phyloP scores from a whole-genome alignment of 1,140 invertebrate genomes.

The Arion vulgaris region DNA sequence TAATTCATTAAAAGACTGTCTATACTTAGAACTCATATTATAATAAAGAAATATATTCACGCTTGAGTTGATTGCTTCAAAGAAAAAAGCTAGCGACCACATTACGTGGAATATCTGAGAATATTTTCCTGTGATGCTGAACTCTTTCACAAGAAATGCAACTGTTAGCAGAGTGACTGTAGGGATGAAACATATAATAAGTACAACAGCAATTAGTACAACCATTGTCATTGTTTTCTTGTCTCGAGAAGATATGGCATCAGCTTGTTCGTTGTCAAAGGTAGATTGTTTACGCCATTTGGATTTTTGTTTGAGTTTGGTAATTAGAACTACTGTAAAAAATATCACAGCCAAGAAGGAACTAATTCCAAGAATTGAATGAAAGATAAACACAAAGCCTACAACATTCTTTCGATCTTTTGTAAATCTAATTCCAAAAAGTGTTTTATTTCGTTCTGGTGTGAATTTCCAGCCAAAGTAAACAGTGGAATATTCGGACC shows the following conservation, averaged over 20 bases:
- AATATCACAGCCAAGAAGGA: not conserved
- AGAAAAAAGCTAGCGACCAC: not conserved
- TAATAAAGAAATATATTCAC: not conserved
- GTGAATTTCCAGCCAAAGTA: not conserved
- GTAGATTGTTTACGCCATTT: not conserved
- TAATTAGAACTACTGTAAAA: not conserved
- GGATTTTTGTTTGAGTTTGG: not conserved
- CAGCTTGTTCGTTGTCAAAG: not conserved
- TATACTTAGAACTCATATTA: slow-evolving; percentile 3
- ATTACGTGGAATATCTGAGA: not conserved
- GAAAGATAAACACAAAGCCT: not conserved
- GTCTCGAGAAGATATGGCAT: not conserved
- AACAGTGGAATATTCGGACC: not conserved
- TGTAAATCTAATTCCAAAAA: not conserved
- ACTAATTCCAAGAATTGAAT: not conserved
- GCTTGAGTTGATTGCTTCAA: not conserved
- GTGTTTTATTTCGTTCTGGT: not conserved
- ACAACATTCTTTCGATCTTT: not conserved
- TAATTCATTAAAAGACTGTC: not conserved
- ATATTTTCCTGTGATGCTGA: not conserved
- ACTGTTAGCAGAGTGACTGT: not conserved
- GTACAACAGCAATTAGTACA: not conserved
- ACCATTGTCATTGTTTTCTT: not conserved
- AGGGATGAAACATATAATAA: not conserved
- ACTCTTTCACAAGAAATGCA: not conserved